A percentile compares a stretch with the other conserved stretches of the same genome.
Conservation (phyloP, 2,888 invertebrate genomes). For the Sarcophaga carnaria region DNA sequence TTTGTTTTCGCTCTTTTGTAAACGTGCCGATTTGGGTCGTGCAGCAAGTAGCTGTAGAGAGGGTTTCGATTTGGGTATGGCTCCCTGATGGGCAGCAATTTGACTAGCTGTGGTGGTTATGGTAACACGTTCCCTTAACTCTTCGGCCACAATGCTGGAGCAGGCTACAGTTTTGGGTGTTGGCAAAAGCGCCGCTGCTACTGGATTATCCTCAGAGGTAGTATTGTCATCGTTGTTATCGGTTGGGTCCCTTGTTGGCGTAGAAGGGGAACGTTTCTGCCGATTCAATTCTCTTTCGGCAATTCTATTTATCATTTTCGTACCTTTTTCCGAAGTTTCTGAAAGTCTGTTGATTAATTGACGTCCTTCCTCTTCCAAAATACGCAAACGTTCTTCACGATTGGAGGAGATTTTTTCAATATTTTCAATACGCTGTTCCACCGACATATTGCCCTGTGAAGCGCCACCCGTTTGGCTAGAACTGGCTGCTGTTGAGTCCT, state of each 20-base stretch:
- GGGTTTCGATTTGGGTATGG: constrained; percentile 73
- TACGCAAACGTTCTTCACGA: constrained; percentile 77
- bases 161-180: constrained; percentile 75
- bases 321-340: constrained; percentile 78
- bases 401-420: constrained; percentile 77
- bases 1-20: constrained; percentile 44
- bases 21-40: constrained; percentile 57
- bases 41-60: constrained; percentile 75
- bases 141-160: constrained; percentile 74
- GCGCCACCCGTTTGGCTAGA: background rate
- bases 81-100: constrained; percentile 74
- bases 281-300: constrained; percentile 76
- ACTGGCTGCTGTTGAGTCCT: background rate
- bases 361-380: constrained; percentile 91
- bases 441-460: constrained; percentile 41
- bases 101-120: constrained; percentile 77
- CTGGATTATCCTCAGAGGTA: constrained; percentile 8
- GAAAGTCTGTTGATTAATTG: constrained; percentile 84
- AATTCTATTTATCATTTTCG: constrained; percentile 78
- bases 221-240: constrained; percentile 61
- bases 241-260: constrained; percentile 60
- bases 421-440: constrained; percentile 77
- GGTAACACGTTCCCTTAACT: constrained; percentile 74
- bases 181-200: constrained; percentile 66
- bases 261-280: constrained; percentile 68